Conservation (phyloP, 2,797 vertebrate genomes). For the Sebastolobus alascanus region DNA sequence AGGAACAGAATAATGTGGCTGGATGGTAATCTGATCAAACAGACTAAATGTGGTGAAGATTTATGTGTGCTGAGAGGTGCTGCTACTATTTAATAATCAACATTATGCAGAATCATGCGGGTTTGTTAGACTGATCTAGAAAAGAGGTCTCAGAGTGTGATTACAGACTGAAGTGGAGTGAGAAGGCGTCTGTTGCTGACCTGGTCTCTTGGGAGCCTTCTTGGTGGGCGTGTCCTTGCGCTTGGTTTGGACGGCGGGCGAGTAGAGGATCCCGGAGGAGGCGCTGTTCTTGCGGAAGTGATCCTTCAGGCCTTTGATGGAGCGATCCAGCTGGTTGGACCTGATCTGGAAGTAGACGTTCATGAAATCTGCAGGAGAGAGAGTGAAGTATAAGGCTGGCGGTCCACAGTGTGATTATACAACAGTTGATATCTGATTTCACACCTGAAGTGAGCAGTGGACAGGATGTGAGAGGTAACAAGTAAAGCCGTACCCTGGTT, state of each 20-base stretch:
- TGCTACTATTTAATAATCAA: background rate
- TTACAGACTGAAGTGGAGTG: background rate
- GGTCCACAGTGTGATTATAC: background rate
- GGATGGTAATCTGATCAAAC: constrained; percentile 19
- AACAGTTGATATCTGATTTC: background rate
- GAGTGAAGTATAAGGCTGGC: background rate
- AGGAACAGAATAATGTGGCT: constrained; percentile 39
- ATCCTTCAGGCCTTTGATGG: constrained; percentile 96
- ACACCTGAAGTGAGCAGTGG: background rate
- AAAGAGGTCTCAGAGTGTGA: background rate
- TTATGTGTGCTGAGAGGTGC: background rate
- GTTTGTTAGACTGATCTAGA: constrained; percentile 1
- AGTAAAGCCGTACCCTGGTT: constrained; percentile 90
- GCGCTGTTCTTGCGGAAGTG: constrained; percentile 98
- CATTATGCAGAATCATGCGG: background rate
- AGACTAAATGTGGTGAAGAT: background rate
- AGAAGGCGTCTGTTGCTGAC: constrained; percentile 74
- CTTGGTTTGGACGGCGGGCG: constrained; percentile 95
- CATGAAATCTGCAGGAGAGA: constrained; percentile 92
- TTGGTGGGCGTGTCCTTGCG: constrained; percentile 99
- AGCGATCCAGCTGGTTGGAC: constrained; percentile 96
- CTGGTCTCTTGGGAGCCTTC: constrained; percentile 94
- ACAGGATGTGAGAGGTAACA: background rate
- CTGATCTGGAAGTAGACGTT: constrained; percentile 99
- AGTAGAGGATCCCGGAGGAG: constrained; percentile 92